Evolutionary conservation across 2,888 invertebrate species (phyloP), one percentile per base, ranked within the genome.

Genomic region (Hydropsyche betteni): DNA sequence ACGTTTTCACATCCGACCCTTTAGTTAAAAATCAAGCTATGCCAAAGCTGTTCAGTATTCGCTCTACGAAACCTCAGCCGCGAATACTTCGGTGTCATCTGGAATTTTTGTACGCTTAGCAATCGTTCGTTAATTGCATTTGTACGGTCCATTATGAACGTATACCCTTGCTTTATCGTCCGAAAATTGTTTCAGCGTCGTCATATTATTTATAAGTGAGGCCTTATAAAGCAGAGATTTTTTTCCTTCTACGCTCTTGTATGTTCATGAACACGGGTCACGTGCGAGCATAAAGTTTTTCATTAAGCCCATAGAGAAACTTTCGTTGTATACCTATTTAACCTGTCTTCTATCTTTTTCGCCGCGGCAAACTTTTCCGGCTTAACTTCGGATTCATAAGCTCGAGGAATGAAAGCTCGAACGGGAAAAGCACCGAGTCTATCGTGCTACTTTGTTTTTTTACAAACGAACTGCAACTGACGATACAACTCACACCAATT

Each of bases 311-410:
- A 72, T 72, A 72, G 55, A 72, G 61, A 72, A 72, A 72, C 38
- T 72, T 72, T 58, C 12, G 72, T 72, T 72, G 55, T 72, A 55
- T 72, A 72, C 58, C 72, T 72, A 72, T 72, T 72, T 72, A 72
- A 72, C 72, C 72, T 72, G 72, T 72, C 72, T 72, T 34, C 55
- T 33, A 55, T 34, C 36, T 72, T 61, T 72, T 61, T 72, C 58
- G 55, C 36, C 36, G 55, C 53, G 51, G 51, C 34, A 58, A 72
- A 72, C 58, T 72, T 72, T 38, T 24, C 33, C 14, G 70, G 52
- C 52, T 70, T 53, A 53, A 70, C 70, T 70, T 70, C 70, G 70
- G 44, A 70, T 70, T 70, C 70, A 70, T 70, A 70, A 70, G 70
- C 70, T 70, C 53, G 70, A 53, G 70, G 33, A 70, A 64, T 64